phyloP scores from a whole-genome alignment of 2,113 vertebrate genomes.

The Arvicanthis niloticus region DNA sequence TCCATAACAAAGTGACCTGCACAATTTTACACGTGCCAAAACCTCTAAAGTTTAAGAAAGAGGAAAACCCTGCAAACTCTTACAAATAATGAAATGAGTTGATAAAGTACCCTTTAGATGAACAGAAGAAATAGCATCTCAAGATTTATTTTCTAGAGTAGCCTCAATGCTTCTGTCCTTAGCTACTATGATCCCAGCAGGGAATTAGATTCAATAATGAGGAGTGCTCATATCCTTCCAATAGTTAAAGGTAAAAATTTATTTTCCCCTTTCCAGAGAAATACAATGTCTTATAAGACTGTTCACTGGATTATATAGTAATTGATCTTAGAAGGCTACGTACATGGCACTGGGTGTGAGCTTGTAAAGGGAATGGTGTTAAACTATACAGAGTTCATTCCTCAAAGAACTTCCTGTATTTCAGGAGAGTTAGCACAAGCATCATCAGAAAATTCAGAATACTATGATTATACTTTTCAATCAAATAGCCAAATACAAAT shows the following conservation, averaged over 20 bases:
- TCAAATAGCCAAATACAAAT: constrained; percentile 59
- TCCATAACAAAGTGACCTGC: constrained; percentile 29
- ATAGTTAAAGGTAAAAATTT: background rate
- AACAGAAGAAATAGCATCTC: constrained; percentile 17
- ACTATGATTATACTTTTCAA: constrained; percentile 42
- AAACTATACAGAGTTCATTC: background rate
- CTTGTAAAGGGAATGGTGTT: constrained; percentile 38
- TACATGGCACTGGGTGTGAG: background rate
- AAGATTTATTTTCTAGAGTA: background rate
- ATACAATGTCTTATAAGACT: background rate
- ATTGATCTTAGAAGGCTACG: background rate
- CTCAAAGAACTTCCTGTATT: background rate
- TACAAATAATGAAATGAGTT: constrained; percentile 25
- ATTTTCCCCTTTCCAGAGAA: constrained; percentile 31
- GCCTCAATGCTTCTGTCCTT: background rate
- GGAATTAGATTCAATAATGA: background rate
- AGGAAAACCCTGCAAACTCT: background rate
- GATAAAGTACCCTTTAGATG: constrained; percentile 21
- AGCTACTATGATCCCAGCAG: background rate
- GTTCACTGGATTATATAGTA: background rate
- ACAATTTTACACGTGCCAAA: background rate
- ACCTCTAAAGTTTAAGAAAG: background rate
- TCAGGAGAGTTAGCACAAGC: background rate
- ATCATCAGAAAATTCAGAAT: background rate
- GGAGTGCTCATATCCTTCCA: background rate